A percentile compares a stretch with the other conserved stretches of the same genome.
Conservation (phyloP, 2,888 invertebrate species). For the Dorcus hopei region DNA sequence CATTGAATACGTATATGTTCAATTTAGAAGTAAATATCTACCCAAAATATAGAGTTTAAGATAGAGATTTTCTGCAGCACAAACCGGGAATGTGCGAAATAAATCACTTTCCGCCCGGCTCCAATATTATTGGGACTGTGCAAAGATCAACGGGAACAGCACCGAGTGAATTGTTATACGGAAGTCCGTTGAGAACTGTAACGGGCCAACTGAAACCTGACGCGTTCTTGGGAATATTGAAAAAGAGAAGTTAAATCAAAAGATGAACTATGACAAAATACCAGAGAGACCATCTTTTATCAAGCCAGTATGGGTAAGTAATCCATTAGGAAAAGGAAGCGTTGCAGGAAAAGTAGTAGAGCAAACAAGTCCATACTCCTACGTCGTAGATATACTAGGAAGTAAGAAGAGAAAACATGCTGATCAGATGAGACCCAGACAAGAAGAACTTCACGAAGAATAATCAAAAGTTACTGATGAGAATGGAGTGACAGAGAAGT, state of each 20-base stretch:
- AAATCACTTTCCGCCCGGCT: no score
- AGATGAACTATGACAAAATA: background rate
- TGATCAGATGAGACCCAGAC: no score
- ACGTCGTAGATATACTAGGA: background rate
- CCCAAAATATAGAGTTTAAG: no score
- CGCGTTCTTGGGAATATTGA: background rate
- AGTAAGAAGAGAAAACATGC: background rate
- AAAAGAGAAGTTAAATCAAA: background rate
- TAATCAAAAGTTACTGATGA: no score
- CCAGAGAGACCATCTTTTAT: background rate
- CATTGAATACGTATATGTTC: no score
- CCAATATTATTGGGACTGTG: no score
- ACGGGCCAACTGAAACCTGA: slow-evolving; percentile 4
- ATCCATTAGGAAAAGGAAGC: background rate
- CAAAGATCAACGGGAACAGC: background rate
- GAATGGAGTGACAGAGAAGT: no score
- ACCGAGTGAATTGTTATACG: background rate
- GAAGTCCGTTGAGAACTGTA: background rate
- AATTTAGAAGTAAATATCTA: no score
- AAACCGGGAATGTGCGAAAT: no score
- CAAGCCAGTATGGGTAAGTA: background rate
- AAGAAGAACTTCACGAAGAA: no score
- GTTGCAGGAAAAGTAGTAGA: background rate
- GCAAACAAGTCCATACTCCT: background rate
- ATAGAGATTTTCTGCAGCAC: no score